Conservation (phyloP, 2,797 vertebrate genomes). For the Manis javanica region DNA sequence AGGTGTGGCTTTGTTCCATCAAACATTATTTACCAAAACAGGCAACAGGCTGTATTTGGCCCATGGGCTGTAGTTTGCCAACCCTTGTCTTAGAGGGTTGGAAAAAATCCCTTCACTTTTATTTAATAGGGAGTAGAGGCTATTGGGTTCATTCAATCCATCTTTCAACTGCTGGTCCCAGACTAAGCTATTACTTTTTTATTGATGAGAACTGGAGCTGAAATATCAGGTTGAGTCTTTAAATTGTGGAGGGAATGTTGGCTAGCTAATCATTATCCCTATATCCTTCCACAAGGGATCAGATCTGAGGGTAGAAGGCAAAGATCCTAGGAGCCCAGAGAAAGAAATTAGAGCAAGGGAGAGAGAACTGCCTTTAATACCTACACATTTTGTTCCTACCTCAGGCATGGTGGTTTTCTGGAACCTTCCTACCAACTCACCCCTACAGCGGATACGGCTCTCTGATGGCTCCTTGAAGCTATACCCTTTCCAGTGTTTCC, state of each 20-base stretch:
- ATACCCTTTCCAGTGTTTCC: slow-evolving; percentile 92
- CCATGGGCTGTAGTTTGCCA: background rate
- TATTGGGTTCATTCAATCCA: background rate
- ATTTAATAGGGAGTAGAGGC: slow-evolving; percentile 21
- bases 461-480: slow-evolving; percentile 87
- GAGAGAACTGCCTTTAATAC: slow-evolving; percentile 6
- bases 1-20: background rate
- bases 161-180: background rate
- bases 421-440: slow-evolving; percentile 92
- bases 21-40: background rate
- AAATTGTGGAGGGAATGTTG: background rate
- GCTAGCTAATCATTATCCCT: background rate
- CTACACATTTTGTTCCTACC: background rate
- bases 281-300: background rate
- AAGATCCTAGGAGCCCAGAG: background rate
- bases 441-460: slow-evolving; percentile 90
- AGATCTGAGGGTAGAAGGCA: slow-evolving; percentile 1
- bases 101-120: background rate
- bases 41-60: background rate
- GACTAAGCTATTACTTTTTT: slow-evolving; percentile 28
- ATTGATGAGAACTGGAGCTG: background rate
- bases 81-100: slow-evolving; percentile 13
- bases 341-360: slow-evolving; percentile 5
- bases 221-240: slow-evolving; percentile 9
- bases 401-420: slow-evolving; percentile 94